Base-by-base conservation (phyloP, 23 tunicate genomes). In the Halocynthia roretzi region DNA sequence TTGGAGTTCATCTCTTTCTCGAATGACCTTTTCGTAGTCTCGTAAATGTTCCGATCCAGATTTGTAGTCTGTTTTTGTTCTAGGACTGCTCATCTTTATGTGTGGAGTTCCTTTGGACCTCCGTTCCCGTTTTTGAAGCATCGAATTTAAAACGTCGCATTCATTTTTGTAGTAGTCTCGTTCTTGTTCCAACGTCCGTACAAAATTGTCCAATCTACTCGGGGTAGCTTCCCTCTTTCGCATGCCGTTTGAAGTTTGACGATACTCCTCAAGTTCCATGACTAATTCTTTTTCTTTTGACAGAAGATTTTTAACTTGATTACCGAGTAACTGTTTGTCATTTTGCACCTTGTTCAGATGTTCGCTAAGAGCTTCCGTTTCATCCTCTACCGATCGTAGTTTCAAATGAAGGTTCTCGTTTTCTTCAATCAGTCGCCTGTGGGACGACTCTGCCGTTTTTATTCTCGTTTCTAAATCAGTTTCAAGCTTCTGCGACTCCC, bases 1-100 rank as follows among this genome's bases (percentile, higher is more conserved):
- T 69, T 92, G 98, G 6, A 92, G 64, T 60, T 92, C 98, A 76
- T 92, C 98, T 31, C 98, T 61, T 75, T 92, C 98, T 52, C 78
- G 57, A 31, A 89, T 0, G 22, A 89, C 50, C 44, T 74, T 78
- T 56, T 83, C 76, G 60, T 83, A 89, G 55, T 74, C 60, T 54
- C 21, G 20, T 20, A 74, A 74, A 18, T 74, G 78, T 53, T 74
- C 60, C 18, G 78, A 50, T 54, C 31, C 62, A 10, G 48, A 14
- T 54, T 54, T 53, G 15, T 74, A 62, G 31, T 22, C 8, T 14
- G 17, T 74, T 49, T 49, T 49, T n/a, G 23, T 51, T 23, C 50
- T 51, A 50, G 78, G 78, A 31, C 44, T 31, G 20, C 63, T 54
- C 18, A 12, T 67, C 22, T 12, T n/a, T 11, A 14, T 67, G 55